Conservation (phyloP, 2,797 vertebrate genomes). For the Triplophysa yarkandensis region DNA sequence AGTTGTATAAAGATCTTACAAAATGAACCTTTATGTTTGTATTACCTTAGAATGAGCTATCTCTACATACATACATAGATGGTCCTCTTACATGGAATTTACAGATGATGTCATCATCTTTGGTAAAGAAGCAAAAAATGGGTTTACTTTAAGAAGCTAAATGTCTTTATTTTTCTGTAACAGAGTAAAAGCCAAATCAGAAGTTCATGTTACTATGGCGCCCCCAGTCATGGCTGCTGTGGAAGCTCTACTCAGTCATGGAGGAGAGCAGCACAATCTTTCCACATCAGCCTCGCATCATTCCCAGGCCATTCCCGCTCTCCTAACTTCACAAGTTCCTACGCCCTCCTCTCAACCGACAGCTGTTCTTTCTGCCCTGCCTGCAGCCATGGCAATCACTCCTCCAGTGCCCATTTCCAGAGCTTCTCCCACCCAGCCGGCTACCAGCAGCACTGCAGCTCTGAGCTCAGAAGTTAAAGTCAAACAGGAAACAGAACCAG, state of each 20-base stretch:
- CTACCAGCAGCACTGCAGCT: constrained; percentile 81
- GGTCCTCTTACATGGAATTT: too few relatives aligned
- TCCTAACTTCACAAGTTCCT: constrained; percentile 82
- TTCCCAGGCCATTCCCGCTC: constrained; percentile 82
- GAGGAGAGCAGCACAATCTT: constrained; percentile 81
- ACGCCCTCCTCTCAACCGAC: constrained; percentile 88
- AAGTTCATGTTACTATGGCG: constrained; percentile 89
- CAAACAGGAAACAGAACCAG: constrained; percentile 89
- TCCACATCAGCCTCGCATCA: constrained; percentile 85
- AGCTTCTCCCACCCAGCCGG: constrained; percentile 84
- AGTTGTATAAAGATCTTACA: too few relatives aligned
- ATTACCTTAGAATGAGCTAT: too few relatives aligned
- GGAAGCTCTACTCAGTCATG: constrained; percentile 85
- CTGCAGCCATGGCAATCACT: constrained; percentile 82
- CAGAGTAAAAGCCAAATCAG: constrained; percentile 93
- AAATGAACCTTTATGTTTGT: too few relatives aligned
- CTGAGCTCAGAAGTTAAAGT: constrained; percentile 88
- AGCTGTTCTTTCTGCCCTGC: constrained; percentile 81
- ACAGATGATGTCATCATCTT: too few relatives aligned
- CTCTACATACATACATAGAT: too few relatives aligned
- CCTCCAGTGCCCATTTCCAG: constrained; percentile 83
- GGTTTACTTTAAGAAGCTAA: constrained; percentile 16
- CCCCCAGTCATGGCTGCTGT: constrained; percentile 86
- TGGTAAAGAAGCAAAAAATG: too few relatives aligned
- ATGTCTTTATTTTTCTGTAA: background rate